Base-by-base conservation (phyloP, 2,888 invertebrate species). In the Macropis europaea region DNA sequence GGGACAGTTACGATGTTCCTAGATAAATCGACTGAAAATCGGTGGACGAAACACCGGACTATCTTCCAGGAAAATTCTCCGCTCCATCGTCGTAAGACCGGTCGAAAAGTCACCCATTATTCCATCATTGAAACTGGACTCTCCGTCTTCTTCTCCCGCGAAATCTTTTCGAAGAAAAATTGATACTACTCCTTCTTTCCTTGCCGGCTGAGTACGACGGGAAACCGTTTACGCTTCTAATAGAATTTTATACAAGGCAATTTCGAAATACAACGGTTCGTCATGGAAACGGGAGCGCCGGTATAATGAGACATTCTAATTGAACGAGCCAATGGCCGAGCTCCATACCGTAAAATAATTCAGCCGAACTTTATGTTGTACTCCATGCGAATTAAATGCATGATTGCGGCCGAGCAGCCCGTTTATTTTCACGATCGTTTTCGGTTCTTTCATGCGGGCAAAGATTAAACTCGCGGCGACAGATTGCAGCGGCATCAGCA, bases 21-120 rank as follows among this genome's bases (percentile, higher is more conserved):
- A 72, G 73, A 82, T 79, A 74, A 79, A 80, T 69, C 67, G 66
- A 54, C 62, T 62, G 71, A 69, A 79, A 66, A 78, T 78, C 68
- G 59, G 36, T 59, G 57, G 26, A 62, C 57, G 67, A 68, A 75
- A 42, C 61, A 26, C 32, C 53, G 32, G 36, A 32, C n/a, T 56
- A 50, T 73, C 48, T 40, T 64, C 61, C 59, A 59, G 28, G 56
- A 47, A 73, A 56, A 66, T 50, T 71, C 56, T 17, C 32, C 15
- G 7, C 6, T 0, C 19, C 19, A 30, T 52, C 17, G 57, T 26
- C 34, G 30, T 38, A 19, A 13, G 32, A 11, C 15, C 3, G n/a
- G n/a, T 2, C 1, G 9, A 26, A 45, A 38, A 47, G 9, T 13
- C 19, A 30, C 19, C 43, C 50, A 52, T 56, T 63, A 53, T 64